These are phyloP conservation scores for Drosophila histrio DNA, from an alignment of 2,888 invertebrate species.

Conservation along the genomic window DNA sequence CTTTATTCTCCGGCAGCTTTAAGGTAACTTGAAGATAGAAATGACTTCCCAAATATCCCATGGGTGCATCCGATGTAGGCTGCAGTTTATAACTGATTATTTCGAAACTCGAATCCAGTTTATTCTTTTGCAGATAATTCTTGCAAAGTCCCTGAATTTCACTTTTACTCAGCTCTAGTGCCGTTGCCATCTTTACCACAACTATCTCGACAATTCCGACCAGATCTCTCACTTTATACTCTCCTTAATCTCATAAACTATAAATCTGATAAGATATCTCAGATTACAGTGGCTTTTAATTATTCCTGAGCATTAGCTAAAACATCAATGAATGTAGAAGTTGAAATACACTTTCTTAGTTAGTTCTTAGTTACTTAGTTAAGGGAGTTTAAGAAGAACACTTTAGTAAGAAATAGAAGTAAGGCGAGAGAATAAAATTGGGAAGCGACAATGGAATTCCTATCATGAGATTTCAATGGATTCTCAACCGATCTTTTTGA, in stretches of 20 bases:
- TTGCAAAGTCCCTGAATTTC: slow-evolving; percentile 71
- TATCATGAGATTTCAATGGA: background rate
- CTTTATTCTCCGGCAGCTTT: slow-evolving; percentile 34
- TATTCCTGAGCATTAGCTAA: background rate
- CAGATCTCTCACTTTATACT: slow-evolving; percentile 41
- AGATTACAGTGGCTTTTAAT: background rate
- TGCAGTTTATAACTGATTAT: slow-evolving; percentile 70
- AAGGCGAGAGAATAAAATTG: background rate
- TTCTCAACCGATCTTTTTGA: background rate
- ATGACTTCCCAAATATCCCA: slow-evolving; percentile 81
- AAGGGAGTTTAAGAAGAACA: no score
- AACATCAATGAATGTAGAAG: background rate
- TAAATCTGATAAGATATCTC: slow-evolving; percentile 17
- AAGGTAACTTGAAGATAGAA: slow-evolving; percentile 75
- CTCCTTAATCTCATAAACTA: slow-evolving; percentile 3
- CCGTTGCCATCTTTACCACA: slow-evolving; percentile 56
- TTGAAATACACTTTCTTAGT: background rate
- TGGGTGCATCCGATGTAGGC: slow-evolving; percentile 72
- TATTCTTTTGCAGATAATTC: slow-evolving; percentile 56
- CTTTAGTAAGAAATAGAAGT: no score
- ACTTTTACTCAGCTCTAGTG: slow-evolving; percentile 52
- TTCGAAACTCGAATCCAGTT: slow-evolving; percentile 44
- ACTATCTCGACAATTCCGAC: slow-evolving; percentile 32
- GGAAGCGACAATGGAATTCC: background rate
- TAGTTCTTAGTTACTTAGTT: no score